phyloP scores from a whole-genome alignment of 1,140 invertebrate genomes.

The Oncopodura yosiiana region DNA sequence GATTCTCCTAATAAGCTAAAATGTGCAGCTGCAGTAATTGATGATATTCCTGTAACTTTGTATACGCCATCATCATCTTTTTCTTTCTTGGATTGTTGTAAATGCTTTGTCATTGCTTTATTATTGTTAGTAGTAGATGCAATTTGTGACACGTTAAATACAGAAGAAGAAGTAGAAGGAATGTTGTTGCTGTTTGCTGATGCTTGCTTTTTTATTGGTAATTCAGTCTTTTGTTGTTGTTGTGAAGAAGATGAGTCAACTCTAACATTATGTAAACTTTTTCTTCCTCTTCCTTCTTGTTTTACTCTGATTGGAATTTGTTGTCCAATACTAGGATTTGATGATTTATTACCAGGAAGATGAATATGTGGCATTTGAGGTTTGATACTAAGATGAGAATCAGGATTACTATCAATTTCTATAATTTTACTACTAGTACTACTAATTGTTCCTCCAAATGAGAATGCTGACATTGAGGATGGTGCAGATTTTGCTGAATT shows the following conservation, averaged over 20 bases:
- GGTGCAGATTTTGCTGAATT: neutral
- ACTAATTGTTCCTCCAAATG: too few species aligned
- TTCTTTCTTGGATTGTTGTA: constrained; percentile 24
- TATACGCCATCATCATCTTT: constrained; percentile 43
- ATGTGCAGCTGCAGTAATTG: constrained; percentile 85
- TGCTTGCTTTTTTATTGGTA: neutral
- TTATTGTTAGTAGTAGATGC: too few species aligned
- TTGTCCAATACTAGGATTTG: neutral
- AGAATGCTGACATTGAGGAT: too few species aligned
- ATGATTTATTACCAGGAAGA: too few species aligned
- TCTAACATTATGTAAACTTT: too few species aligned
- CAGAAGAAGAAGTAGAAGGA: neutral
- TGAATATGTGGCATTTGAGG: too few species aligned
- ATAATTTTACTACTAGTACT: too few species aligned
- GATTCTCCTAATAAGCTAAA: constrained; percentile 86
- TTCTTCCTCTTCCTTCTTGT: neutral
- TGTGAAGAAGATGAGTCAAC: constrained; percentile 14
- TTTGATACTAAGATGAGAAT: too few species aligned
- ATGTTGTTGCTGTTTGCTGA: constrained; percentile 6
- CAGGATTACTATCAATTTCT: too few species aligned
- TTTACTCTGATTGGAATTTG: neutral
- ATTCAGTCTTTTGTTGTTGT: constrained; percentile 12
- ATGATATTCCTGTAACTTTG: constrained; percentile 66
- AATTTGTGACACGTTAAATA: too few species aligned
- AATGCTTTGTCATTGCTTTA: too few species aligned